A percentile compares a stretch with the other conserved stretches of the same genome.
Conservation (phyloP, 2,888 invertebrate genomes). For the Polyommatus iphigenia region DNA sequence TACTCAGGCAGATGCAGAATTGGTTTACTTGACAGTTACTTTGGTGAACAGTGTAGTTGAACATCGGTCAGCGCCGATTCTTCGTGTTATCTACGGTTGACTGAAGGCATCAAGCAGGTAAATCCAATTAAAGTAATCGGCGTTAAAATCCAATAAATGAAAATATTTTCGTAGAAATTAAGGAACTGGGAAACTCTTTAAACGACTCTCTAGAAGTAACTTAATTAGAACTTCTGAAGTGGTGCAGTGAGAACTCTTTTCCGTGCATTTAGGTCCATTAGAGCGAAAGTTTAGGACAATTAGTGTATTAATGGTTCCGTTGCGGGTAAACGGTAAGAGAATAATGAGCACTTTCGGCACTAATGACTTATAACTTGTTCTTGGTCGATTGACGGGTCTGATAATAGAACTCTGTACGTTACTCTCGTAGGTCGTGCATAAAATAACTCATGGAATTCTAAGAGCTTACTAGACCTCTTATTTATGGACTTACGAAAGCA, state of each 20-base stretch:
- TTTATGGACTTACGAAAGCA: too few species aligned
- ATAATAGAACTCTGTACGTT: neutral
- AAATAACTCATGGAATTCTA: too few species aligned
- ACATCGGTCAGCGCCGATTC: neutral
- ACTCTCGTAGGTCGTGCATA: neutral
- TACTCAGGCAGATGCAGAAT: neutral
- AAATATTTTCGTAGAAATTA: neutral
- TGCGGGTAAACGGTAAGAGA: neutral
- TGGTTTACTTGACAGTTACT: neutral
- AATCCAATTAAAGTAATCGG: constrained; percentile 7
- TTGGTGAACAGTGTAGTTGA: neutral
- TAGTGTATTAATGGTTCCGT: constrained; percentile 13
- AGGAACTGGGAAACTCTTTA: neutral
- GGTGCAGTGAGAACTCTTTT: neutral
- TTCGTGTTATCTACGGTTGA: neutral
- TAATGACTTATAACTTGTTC: constrained; percentile 10
- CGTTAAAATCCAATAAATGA: neutral
- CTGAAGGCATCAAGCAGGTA: neutral
- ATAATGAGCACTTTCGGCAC: constrained; percentile 10
- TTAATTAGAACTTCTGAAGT: neutral
- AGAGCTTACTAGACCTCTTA: neutral
- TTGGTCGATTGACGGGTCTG: neutral
- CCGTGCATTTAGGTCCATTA: neutral
- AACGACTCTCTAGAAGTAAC: neutral
- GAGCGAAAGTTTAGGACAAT: constrained; percentile 19